Base-by-base conservation (phyloP, 1,140 invertebrate genomes). In the Sycobia sp. region DNA sequence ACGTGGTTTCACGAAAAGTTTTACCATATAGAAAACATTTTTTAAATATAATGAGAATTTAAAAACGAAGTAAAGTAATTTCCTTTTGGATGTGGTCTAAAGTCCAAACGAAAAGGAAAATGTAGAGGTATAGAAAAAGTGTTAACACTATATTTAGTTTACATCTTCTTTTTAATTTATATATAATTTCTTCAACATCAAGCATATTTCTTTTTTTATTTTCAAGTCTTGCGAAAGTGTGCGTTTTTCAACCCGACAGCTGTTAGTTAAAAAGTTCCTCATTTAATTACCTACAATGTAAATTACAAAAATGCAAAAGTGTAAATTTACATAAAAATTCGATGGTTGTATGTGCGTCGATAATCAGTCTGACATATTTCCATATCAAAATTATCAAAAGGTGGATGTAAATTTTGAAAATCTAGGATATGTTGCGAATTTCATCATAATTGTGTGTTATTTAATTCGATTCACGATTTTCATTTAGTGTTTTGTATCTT, bases 131-230 rank as follows among this genome's bases (percentile, higher is more conserved):
- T 53, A 51, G 47, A 53, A 60, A 60, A 60, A 34, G 46, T 59
- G 34, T 59, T 44, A 60, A 60, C 47, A 32, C 34, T 67, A 56
- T 61, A 25, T 51, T 49, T 66, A 60, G 53, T 49, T 66, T 57
- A 61, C 39, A 49, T 58, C 16, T 59, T 57, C 27, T 1, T 59
- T 49, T 51, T 27, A 36, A 25, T 53, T 34, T 53, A 18, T 50
- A 34, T 61, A 44, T 53, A 18, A 47, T 41, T 60, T 57, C 23
- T 64, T 71, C 67, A 73, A 71, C 59, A 69, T 68, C 70, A 69
- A 65, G 63, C 67, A 62, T 67, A 59, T 68, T 70, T 74, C n/a
- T n/a, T n/a, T n/a, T n/a, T n/a, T n/a, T n/a, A n/a, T 70, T 53
- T 67, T 72, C 67, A 70, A 64, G 25, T 60, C 18, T 60, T 60